phyloP scores from a whole-genome alignment of 2,797 vertebrate species.

The Clamator glandarius region DNA sequence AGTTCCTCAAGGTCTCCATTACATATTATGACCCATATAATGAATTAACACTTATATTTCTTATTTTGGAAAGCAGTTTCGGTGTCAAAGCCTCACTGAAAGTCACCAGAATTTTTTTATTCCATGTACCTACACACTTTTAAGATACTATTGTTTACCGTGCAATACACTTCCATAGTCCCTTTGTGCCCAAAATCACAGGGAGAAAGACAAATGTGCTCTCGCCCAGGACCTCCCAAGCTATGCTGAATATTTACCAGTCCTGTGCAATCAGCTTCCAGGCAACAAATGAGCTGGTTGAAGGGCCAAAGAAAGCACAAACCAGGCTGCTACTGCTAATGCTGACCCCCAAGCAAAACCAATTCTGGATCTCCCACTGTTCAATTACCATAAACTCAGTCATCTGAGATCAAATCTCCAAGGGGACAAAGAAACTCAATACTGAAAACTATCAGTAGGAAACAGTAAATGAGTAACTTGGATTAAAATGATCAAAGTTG shows the following conservation, averaged over 20 bases:
- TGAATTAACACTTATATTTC: background rate
- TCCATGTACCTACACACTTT: background rate
- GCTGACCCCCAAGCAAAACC: background rate
- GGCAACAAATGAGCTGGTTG: background rate
- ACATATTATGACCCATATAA: background rate
- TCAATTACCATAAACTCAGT: background rate
- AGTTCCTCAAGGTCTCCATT: background rate
- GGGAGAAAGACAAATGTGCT: background rate
- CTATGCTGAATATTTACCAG: background rate
- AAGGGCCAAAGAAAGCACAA: background rate
- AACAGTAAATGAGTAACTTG: constrained; percentile 40
- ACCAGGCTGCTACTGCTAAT: background rate
- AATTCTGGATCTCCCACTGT: background rate
- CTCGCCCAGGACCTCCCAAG: background rate
- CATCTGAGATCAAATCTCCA: background rate
- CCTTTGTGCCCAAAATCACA: background rate
- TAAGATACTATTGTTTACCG: background rate
- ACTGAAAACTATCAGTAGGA: background rate
- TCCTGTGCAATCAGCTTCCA: background rate
- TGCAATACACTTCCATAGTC: background rate
- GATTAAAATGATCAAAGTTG: constrained; percentile 25
- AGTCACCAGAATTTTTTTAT: background rate
- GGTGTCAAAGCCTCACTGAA: background rate
- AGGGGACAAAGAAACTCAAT: background rate
- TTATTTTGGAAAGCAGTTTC: background rate